Evolutionary conservation across 92 coral and sea anemone genomes (phyloP).

Genomic region (Siderastrea siderea): DNA sequence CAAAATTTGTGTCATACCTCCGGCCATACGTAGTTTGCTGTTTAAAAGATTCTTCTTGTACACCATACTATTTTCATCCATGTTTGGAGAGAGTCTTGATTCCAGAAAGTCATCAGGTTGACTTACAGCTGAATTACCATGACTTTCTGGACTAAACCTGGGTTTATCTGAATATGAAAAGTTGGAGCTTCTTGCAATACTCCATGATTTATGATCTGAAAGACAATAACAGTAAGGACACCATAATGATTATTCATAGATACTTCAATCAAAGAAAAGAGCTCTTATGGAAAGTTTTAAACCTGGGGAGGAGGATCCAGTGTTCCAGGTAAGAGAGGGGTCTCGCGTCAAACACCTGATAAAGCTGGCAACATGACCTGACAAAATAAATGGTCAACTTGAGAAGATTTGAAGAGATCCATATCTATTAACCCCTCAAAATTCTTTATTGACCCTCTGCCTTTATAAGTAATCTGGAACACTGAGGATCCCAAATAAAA

Average conservation of each 20-base stretch:
- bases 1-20: slow-evolving; percentile 61
- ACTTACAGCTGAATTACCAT: background rate
- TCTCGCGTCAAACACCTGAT: too few relatives aligned
- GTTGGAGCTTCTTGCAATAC: slow-evolving; percentile 64
- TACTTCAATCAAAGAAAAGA: background rate
- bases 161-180: slow-evolving; percentile 75
- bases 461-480: too few relatives aligned
- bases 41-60: slow-evolving; percentile 75
- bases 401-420: too few relatives aligned
- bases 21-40: slow-evolving; percentile 78
- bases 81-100: slow-evolving; percentile 1
- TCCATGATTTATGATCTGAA: slow-evolving; percentile 78
- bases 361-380: too few relatives aligned
- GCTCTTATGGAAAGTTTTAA: too few relatives aligned
- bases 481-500: too few relatives aligned
- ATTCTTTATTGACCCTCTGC: too few relatives aligned
- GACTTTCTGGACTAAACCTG: slow-evolving; percentile 7
- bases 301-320: too few relatives aligned
- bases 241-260: background rate
- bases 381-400: too few relatives aligned
- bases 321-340: too few relatives aligned
- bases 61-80: slow-evolving; percentile 69
- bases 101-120: slow-evolving; percentile 56
- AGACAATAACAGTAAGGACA: background rate
- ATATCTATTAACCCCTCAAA: too few relatives aligned